A percentile compares a stretch with the other conserved stretches of the same genome.
Evolutionary conservation across 1,140 invertebrate species (phyloP).

Genomic region (Euura lappo): DNA sequence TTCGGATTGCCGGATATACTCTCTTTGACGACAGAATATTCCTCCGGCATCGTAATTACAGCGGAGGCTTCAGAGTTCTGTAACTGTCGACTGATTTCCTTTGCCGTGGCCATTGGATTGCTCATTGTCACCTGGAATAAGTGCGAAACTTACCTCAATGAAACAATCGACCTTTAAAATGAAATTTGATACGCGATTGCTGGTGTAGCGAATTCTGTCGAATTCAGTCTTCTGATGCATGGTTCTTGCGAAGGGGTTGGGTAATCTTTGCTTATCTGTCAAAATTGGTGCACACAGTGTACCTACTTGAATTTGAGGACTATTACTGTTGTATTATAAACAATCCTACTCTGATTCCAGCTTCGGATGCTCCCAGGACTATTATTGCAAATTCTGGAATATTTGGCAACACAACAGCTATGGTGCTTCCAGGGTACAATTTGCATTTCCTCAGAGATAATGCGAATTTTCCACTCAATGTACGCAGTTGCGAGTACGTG

Average conservation of each 20-base stretch:
- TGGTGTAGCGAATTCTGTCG: too few species aligned
- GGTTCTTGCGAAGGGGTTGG: too few species aligned
- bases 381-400: conserved; percentile 74
- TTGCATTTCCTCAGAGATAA: conserved; percentile 69
- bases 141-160: not conserved
- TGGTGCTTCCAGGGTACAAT: conserved; percentile 68
- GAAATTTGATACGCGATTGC: too few species aligned
- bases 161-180: too few species aligned
- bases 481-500: conserved; percentile 70
- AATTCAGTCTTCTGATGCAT: not conserved
- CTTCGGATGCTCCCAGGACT: conserved; percentile 67
- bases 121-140: conserved; percentile 28
- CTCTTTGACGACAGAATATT: conserved; percentile 52
- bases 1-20: conserved; percentile 54
- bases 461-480: conserved; percentile 66
- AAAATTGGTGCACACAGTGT: too few species aligned
- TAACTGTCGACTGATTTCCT: conserved; percentile 75
- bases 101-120: conserved; percentile 48
- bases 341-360: conserved; percentile 66
- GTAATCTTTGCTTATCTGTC: too few species aligned
- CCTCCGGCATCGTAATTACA: conserved; percentile 66
- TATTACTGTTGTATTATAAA: not conserved
- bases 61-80: conserved; percentile 67
- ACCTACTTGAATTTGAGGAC: not conserved
- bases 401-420: conserved; percentile 75